phyloP scores from a whole-genome alignment of 1,140 invertebrate species.

The Pseudomyrmex concolor region DNA sequence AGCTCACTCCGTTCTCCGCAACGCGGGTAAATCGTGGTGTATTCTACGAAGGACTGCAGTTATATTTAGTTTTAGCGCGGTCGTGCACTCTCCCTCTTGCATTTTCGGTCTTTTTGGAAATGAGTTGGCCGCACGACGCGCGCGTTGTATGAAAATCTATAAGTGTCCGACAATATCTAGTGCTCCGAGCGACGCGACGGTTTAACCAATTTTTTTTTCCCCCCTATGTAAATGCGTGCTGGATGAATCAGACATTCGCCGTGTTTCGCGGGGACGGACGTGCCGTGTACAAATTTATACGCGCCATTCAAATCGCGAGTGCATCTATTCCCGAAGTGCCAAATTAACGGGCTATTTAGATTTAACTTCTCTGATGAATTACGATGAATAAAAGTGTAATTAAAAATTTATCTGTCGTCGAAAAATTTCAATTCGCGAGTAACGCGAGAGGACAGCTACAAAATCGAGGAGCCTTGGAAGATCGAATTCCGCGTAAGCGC shows the following conservation, averaged over 20 bases:
- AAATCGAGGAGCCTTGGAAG: background rate
- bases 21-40: conserved; percentile 68
- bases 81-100: conserved; percentile 71
- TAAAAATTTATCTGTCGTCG: background rate
- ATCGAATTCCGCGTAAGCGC: background rate
- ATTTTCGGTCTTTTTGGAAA: conserved; percentile 83
- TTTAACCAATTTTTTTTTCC: conserved; percentile 5
- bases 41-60: conserved; percentile 76
- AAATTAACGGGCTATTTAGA: no score
- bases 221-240: background rate
- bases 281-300: no score
- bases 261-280: no score
- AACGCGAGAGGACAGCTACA: background rate
- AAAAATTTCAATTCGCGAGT: background rate
- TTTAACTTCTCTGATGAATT: no score
- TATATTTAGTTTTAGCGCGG: conserved; percentile 83
- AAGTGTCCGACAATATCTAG: conserved; percentile 21
- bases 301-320: no score
- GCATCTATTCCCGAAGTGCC: no score
- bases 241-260: no score
- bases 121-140: conserved; percentile 66
- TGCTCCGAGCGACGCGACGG: background rate
- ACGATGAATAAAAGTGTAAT: background rate
- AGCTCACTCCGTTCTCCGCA: conserved; percentile 40
- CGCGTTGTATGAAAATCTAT: conserved; percentile 14